Conservation (phyloP, 92 coral and sea anemone genomes). For the Muricea muricata region DNA sequence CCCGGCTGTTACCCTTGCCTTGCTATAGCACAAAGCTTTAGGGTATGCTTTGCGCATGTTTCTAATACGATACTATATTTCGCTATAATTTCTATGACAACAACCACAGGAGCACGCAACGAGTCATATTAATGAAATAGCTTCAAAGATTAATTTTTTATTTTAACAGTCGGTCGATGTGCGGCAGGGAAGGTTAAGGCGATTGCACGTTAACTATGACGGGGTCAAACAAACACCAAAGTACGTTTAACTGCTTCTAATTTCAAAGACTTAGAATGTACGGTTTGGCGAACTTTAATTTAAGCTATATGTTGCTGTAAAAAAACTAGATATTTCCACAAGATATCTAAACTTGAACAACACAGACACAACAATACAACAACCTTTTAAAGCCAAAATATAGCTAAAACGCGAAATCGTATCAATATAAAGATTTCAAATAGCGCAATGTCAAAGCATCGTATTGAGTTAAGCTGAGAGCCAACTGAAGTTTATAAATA, state of each 20-base stretch:
- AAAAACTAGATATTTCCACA: not conserved
- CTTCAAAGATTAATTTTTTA: not conserved
- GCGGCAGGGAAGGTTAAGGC: not conserved
- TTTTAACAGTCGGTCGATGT: not conserved
- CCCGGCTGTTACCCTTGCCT: slow-evolving; percentile 11
- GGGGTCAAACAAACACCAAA: not conserved
- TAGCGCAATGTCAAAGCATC: not conserved
- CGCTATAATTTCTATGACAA: not conserved
- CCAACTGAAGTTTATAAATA: not conserved
- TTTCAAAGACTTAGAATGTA: not conserved
- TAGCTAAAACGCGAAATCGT: not conserved
- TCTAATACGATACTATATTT: not conserved
- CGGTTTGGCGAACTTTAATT: too few relatives aligned
- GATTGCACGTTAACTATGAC: not conserved
- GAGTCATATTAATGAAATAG: not conserved
- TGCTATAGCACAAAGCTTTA: not conserved
- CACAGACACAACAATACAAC: not conserved
- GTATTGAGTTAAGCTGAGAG: too few relatives aligned
- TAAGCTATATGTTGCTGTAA: not conserved
- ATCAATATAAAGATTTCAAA: not conserved
- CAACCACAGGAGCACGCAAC: not conserved
- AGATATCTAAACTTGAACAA: not conserved
- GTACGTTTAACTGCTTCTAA: too few relatives aligned
- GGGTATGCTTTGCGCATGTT: not conserved
- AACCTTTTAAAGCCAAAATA: not conserved